Conservation (phyloP, 2,113 vertebrate species). For the Chaetops frenatus region DNA sequence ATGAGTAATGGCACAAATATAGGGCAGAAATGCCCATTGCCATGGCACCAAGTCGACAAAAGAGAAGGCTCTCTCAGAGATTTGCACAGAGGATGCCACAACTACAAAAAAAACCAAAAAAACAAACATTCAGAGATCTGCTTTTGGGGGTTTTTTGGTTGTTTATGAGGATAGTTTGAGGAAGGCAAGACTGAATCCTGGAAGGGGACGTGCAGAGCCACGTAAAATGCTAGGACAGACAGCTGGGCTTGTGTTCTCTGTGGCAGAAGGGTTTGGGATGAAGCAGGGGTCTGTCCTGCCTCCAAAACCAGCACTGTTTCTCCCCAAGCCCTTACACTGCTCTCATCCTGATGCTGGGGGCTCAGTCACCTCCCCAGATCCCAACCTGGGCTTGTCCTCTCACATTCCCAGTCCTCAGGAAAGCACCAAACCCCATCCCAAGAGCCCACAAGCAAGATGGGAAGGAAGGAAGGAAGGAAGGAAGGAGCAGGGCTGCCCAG, state of each 20-base stretch:
- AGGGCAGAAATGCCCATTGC: not conserved
- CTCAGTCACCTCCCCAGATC: not conserved
- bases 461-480: not conserved
- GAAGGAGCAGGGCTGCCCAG: not conserved
- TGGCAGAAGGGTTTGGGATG: not conserved
- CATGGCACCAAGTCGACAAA: not conserved
- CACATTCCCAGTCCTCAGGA: not conserved
- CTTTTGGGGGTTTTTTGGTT: not conserved
- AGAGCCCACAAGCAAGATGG: not conserved
- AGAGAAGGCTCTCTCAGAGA: not conserved
- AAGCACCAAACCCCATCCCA: not conserved
- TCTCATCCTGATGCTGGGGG: not conserved
- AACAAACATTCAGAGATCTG: not conserved
- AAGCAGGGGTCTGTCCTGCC: not conserved
- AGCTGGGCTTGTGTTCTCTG: not conserved
- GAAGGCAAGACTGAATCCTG: not conserved
- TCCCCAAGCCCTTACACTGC: not conserved
- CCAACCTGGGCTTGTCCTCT: not conserved
- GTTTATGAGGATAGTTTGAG: not conserved
- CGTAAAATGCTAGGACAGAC: not conserved
- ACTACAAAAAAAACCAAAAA: no score
- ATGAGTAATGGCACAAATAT: not conserved
- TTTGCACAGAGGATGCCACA: not conserved
- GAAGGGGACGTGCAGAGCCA: rapidly evolving
- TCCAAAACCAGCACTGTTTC: not conserved